Base-by-base conservation (phyloP, 2,888 invertebrate genomes). In the Papilio gigon region DNA sequence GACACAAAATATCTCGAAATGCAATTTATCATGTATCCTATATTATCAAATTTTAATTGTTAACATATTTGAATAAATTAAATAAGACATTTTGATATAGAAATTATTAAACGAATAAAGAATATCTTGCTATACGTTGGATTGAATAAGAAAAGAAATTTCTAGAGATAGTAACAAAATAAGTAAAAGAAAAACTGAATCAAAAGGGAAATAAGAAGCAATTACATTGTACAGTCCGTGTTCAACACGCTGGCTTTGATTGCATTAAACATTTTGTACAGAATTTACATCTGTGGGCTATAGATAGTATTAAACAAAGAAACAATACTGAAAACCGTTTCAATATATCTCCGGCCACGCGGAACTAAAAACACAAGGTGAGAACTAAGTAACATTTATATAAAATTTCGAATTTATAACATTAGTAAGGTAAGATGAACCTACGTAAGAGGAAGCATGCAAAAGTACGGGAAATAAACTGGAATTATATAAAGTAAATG, bases 201-300 rank as follows among this genome's bases (percentile, higher is more conserved):
- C 8, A 12, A 3, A 53, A 25, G 50, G 3, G 17, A 27, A n/a
- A 53, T 27, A 53, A 27, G 14, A 50, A 30, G 6, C 27, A 30
- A n/a, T 30, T n/a, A 12, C 3, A 30, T 30, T n/a, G 8, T 30
- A n/a, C 14, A n/a, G 14, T 50, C 27, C 27, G 6, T 50, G 50
- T n/a, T 50, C 14, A 53, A 27, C n/a, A 30, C n/a, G 27, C 30
- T n/a, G 27, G 53, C n/a, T 53, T n/a, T 30, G n/a, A 53, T 53
- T 53, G n/a, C 53, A 30, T 17, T 53, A 17, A 53, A 30, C n/a
- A 30, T 25, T 50, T n/a, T 50, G 5, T 6, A 50, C 14, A 14
- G 50, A 53, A 30, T 53, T 9, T 6, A 30, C 25, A 53, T 11
- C 53, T 30, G 50, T 14, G 25, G 14, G 6, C 14, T 50, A n/a